Conservation (phyloP, 2,888 invertebrate species). For the Sinohyriopsis cumingii region DNA sequence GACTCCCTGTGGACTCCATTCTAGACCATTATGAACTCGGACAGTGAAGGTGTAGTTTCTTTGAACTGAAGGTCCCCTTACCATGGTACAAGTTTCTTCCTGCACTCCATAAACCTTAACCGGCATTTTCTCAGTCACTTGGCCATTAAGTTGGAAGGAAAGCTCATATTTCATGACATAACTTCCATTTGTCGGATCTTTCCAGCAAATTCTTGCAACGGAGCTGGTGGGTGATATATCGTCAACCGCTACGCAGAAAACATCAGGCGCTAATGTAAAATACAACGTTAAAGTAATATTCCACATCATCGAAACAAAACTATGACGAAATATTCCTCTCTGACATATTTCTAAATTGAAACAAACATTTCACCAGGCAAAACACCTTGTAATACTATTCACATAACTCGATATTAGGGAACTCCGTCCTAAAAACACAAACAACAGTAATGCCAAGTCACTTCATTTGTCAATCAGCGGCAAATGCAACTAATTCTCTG, state of each 20-base stretch:
- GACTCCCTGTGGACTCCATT: conserved; percentile 46
- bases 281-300: conserved; percentile 48
- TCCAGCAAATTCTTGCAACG: conserved; percentile 48
- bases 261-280: conserved; percentile 50
- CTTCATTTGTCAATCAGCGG: too few species aligned
- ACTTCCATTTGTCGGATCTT: conserved; percentile 49
- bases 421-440: too few species aligned
- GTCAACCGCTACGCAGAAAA: conserved; percentile 48
- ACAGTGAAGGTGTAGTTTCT: conserved; percentile 43
- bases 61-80: conserved; percentile 33
- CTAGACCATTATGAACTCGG: conserved; percentile 37
- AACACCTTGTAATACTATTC: too few species aligned
- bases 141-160: conserved; percentile 40
- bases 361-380: too few species aligned
- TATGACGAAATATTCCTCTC: too few species aligned
- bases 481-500: too few species aligned
- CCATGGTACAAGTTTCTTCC: conserved; percentile 46
- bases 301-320: conserved; percentile 21
- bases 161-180: conserved; percentile 49
- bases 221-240: conserved; percentile 9
- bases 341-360: too few species aligned
- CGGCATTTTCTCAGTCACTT: conserved; percentile 38
- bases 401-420: too few species aligned
- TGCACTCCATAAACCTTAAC: conserved; percentile 39
- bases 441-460: too few species aligned